phyloP scores from a whole-genome alignment of 2,797 vertebrate species.

The Chiloscyllium punctatum region DNA sequence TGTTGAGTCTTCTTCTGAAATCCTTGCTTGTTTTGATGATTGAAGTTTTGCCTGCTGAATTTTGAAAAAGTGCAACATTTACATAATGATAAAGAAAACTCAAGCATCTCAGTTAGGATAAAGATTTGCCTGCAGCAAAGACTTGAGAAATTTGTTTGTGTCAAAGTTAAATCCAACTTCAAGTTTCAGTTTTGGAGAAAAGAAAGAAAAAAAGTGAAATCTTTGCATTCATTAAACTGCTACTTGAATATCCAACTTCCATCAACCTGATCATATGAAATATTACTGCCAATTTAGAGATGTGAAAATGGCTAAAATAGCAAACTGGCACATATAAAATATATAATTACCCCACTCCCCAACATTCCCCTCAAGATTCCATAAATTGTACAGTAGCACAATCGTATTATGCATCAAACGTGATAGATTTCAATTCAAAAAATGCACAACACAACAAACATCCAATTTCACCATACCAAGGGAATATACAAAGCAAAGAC shows the following conservation, averaged over 20 bases:
- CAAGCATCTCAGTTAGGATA: neutral
- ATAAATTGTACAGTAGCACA: neutral
- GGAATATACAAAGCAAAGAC: neutral
- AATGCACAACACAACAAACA: neutral
- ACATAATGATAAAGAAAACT: neutral
- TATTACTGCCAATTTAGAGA: neutral
- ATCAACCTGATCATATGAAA: neutral
- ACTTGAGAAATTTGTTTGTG: neutral
- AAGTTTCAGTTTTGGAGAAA: neutral
- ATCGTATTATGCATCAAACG: neutral
- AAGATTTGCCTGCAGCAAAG: neutral
- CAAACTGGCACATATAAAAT: neutral
- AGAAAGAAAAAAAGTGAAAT: neutral
- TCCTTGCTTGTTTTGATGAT: slow-evolving; percentile 77
- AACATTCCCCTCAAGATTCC: neutral
- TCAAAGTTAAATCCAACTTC: neutral
- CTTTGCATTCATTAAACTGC: neutral
- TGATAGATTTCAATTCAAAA: neutral
- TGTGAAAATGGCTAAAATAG: neutral
- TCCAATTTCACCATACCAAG: neutral
- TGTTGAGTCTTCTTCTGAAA: slow-evolving; percentile 79
- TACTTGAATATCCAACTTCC: neutral
- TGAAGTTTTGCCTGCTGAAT: slow-evolving; percentile 69
- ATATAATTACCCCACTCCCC: neutral
- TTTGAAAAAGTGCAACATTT: neutral